Percentiles rank a stretch among this genome's conserved stretches.
phyloP scores from a whole-genome alignment of 2,888 invertebrate genomes.

The Cheiracanthium punctorium region DNA sequence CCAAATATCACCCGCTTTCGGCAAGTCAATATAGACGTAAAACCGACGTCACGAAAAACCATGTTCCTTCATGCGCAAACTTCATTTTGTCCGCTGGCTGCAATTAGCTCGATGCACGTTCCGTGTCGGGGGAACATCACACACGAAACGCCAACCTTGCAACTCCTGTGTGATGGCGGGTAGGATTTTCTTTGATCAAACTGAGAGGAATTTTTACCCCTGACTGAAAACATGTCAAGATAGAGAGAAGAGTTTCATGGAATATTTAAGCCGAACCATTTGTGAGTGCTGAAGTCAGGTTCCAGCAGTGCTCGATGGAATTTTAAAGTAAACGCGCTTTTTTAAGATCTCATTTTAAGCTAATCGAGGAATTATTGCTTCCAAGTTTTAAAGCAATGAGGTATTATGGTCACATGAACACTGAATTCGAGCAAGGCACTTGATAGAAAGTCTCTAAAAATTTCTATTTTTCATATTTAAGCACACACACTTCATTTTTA shows the following conservation, averaged over 20 bases:
- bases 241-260: not conserved
- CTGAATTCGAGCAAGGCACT: too few relatives aligned
- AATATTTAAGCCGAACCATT: too few relatives aligned
- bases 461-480: too few relatives aligned
- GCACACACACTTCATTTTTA: too few relatives aligned
- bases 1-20: not conserved
- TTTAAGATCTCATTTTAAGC: too few relatives aligned
- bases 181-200: not conserved
- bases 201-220: not conserved
- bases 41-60: not conserved
- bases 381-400: too few relatives aligned
- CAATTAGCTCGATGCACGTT: not conserved
- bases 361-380: too few relatives aligned
- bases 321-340: too few relatives aligned
- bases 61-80: not conserved
- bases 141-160: not conserved
- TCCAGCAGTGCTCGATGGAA: too few relatives aligned
- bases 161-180: not conserved
- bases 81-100: not conserved
- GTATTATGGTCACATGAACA: too few relatives aligned
- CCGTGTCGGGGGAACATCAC: not conserved
- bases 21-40: not conserved
- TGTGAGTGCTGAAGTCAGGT: too few relatives aligned
- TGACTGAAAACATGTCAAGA: not conserved
- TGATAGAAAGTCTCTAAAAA: too few relatives aligned